Conservation (phyloP, 2,113 vertebrate genomes). For the Onychostruthus taczanowskii region DNA sequence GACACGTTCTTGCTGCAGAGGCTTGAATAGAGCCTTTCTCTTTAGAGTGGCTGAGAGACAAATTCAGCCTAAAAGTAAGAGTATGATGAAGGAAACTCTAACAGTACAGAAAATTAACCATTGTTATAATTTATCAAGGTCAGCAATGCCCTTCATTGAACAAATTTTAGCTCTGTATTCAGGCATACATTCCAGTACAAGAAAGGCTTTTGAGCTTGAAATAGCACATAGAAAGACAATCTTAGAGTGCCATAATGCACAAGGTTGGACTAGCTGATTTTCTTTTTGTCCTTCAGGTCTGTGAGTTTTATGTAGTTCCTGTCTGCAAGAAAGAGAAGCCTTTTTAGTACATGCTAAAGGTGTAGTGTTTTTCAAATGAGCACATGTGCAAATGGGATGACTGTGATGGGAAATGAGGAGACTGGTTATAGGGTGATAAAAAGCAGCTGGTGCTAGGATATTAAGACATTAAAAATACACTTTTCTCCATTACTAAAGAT, state of each 20-base stretch:
- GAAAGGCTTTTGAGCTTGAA: background rate
- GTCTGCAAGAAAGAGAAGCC: background rate
- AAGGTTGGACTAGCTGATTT: background rate
- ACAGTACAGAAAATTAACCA: background rate
- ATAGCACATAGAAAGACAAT: background rate
- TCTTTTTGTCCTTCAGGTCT: background rate
- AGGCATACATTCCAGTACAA: background rate
- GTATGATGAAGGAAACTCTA: background rate
- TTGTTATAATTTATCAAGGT: background rate
- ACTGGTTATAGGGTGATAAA: background rate
- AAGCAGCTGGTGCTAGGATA: background rate
- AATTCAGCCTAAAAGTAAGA: background rate
- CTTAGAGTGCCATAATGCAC: background rate
- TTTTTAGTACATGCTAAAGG: background rate
- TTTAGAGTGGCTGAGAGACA: conserved; percentile 3
- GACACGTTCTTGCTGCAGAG: background rate
- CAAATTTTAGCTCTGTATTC: background rate
- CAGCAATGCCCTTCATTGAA: background rate
- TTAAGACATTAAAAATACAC: background rate
- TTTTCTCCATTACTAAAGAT: background rate
- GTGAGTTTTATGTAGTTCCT: background rate
- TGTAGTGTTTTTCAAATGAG: background rate
- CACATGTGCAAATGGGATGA: background rate
- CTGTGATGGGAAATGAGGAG: background rate
- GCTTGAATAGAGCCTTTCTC: background rate